Percentiles rank a stretch among this genome's conserved stretches.
Evolutionary conservation across 2,113 vertebrate species (phyloP).

Genomic region (Rutilus rutilus): DNA sequence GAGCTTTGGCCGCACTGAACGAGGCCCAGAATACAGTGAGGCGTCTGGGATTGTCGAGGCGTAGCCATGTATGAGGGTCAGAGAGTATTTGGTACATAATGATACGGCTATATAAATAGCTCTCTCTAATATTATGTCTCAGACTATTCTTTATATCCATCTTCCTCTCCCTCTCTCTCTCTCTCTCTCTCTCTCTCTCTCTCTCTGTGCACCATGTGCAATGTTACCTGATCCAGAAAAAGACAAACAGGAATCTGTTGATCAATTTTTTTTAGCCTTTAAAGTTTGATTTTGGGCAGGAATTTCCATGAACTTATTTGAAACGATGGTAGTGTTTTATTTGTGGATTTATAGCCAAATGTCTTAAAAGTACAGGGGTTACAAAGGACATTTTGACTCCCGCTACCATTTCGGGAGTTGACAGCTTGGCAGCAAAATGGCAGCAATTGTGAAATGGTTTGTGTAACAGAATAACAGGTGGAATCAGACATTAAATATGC

Average conservation of each 20-base stretch:
- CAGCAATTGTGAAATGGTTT: conserved; percentile 46
- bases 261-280: background rate
- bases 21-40: background rate
- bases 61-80: conserved; percentile 15
- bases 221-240: conserved; percentile 3
- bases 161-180: conserved; percentile 10
- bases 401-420: conserved; percentile 20
- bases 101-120: conserved; percentile 47
- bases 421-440: conserved; percentile 24
- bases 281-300: background rate
- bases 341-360: background rate
- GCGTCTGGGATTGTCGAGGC: background rate
- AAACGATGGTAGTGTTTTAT: background rate
- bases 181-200: conserved; percentile 1
- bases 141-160: conserved; percentile 18
- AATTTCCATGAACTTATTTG: background rate
- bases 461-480: conserved; percentile 12
- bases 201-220: background rate
- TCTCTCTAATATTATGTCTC: conserved; percentile 14
- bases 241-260: background rate
- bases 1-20: background rate
- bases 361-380: conserved; percentile 16
- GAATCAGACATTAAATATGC: background rate
- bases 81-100: conserved; percentile 12
- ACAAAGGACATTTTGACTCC: conserved; percentile 37